These are phyloP conservation scores for Ammodytes marinus DNA, from an alignment of 2,113 vertebrate genomes.

Conservation along the genomic window DNA sequence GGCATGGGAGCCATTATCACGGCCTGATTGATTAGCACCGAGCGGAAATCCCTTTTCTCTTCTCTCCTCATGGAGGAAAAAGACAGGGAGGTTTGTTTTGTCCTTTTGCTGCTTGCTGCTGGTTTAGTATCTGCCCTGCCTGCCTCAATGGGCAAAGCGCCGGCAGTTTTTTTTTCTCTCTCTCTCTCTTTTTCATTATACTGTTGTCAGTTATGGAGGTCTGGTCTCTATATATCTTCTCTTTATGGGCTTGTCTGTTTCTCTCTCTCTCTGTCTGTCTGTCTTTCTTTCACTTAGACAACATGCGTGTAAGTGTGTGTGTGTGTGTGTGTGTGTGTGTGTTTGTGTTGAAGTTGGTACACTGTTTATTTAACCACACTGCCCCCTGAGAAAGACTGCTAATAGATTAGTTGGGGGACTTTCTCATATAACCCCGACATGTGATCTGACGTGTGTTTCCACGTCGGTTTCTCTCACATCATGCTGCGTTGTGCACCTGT, in stretches of 20 bases:
- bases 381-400: slow-evolving; percentile 15
- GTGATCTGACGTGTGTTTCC: slow-evolving; percentile 12
- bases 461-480: background rate
- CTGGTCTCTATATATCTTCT: slow-evolving; percentile 45
- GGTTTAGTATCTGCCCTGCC: slow-evolving; percentile 55
- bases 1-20: slow-evolving; percentile 87
- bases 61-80: slow-evolving; percentile 60
- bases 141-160: slow-evolving; percentile 44
- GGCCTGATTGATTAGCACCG: slow-evolving; percentile 88
- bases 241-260: slow-evolving; percentile 13
- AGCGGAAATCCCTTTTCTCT: slow-evolving; percentile 87
- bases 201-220: slow-evolving; percentile 53
- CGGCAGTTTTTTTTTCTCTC: slow-evolving; percentile 15
- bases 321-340: slow-evolving; percentile 4
- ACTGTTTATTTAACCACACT: slow-evolving; percentile 26
- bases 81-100: slow-evolving; percentile 76
- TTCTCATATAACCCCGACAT: slow-evolving; percentile 13
- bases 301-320: background rate
- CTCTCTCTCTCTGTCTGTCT: background rate
- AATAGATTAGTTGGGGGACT: background rate
- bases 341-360: background rate
- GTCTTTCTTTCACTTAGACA: background rate
- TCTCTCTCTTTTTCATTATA: background rate
- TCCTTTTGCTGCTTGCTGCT: slow-evolving; percentile 68
- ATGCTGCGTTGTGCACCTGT: slow-evolving; percentile 52